Evolutionary conservation across 2,113 vertebrate species (phyloP).

Genomic region (Microcebus lehilahytsara): DNA sequence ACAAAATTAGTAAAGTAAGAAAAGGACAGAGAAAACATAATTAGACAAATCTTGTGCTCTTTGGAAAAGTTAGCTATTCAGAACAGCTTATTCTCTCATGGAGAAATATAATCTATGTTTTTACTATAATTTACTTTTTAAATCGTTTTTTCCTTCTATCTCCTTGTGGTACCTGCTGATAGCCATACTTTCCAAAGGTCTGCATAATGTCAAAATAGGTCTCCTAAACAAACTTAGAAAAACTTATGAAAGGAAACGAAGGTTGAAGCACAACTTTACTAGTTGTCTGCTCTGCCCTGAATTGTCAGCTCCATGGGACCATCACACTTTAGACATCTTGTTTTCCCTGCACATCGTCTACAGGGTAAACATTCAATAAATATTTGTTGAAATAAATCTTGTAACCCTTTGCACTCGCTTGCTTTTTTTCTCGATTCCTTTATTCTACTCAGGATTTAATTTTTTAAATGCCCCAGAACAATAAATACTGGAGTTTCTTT

Average conservation of each 20-base stretch:
- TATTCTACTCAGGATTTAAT: too few relatives aligned
- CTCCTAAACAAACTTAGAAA: background rate
- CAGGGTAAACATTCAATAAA: background rate
- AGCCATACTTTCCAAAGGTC: background rate
- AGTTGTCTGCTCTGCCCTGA: background rate
- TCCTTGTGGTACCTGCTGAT: background rate
- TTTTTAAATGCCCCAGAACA: too few relatives aligned
- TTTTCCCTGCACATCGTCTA: background rate
- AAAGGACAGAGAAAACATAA: background rate
- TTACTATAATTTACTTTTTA: background rate
- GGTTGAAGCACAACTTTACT: background rate
- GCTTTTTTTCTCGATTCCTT: too few relatives aligned
- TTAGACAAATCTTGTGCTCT: background rate
- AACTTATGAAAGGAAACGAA: background rate
- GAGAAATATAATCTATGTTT: background rate
- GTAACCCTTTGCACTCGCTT: too few relatives aligned
- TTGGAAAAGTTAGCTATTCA: background rate
- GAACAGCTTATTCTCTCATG: background rate
- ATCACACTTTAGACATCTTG: background rate
- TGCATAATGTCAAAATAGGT: background rate
- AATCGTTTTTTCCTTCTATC: background rate
- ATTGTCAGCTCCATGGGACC: background rate
- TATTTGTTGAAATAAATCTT: background rate
- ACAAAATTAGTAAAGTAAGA: background rate
- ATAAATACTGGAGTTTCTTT: too few relatives aligned